A percentile compares a stretch with the other conserved stretches of the same genome.
phyloP scores from a whole-genome alignment of 2,797 vertebrate species.

The Anas bernieri region DNA sequence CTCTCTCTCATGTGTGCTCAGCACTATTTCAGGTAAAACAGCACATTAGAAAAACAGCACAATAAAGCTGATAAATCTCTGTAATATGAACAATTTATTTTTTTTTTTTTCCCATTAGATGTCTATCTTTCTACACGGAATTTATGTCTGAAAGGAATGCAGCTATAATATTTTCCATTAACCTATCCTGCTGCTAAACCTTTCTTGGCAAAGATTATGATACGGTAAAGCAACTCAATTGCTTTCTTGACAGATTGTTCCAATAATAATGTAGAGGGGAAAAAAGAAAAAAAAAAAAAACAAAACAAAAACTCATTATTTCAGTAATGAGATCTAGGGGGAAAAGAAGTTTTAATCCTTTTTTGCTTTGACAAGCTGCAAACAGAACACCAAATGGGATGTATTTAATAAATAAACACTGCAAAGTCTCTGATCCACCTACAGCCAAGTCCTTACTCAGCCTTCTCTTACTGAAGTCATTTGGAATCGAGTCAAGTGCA shows the following conservation, averaged over 20 bases:
- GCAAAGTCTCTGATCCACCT: slow-evolving; percentile 8
- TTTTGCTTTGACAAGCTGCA: slow-evolving; percentile 37
- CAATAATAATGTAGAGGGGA: background rate
- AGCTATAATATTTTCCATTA: slow-evolving; percentile 39
- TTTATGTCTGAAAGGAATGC: slow-evolving; percentile 29
- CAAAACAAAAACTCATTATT: background rate
- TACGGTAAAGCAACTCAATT: slow-evolving; percentile 21
- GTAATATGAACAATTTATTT: background rate
- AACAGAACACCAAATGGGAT: slow-evolving; percentile 22
- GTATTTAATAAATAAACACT: slow-evolving; percentile 54
- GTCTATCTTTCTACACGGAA: background rate
- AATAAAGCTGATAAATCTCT: background rate
- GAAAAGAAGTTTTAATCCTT: background rate
- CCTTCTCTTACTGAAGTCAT: slow-evolving; percentile 44
- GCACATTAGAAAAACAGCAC: background rate
- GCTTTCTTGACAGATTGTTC: slow-evolving; percentile 45
- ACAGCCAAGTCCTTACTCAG: slow-evolving; percentile 52
- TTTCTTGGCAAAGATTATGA: slow-evolving; percentile 12
- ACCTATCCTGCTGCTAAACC: slow-evolving; percentile 13
- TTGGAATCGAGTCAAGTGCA: slow-evolving; percentile 41
- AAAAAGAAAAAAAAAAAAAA: background rate
- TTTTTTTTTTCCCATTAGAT: background rate
- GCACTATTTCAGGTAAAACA: background rate
- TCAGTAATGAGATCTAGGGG: background rate
- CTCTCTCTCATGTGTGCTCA: background rate